Percentiles rank a stretch among this genome's conserved stretches.
Conservation (phyloP, 2,797 vertebrate species). For the Lophura swinhoii region DNA sequence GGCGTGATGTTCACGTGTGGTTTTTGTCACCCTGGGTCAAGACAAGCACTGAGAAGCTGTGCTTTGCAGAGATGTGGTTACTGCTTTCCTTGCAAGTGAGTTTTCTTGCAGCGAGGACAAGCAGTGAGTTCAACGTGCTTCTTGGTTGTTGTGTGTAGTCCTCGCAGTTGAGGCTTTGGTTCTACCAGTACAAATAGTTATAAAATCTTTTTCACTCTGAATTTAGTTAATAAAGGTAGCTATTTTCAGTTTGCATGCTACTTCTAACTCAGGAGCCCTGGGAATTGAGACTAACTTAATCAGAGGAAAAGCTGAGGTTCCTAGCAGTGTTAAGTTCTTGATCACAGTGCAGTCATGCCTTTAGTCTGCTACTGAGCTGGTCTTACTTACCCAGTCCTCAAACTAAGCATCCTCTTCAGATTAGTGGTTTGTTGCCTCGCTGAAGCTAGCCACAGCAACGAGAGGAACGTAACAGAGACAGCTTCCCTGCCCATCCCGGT, state of each 20-base stretch:
- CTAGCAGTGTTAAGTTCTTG: background rate
- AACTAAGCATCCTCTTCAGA: background rate
- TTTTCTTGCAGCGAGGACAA: rapidly evolving
- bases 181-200: background rate
- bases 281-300: background rate
- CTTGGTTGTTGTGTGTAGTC: background rate
- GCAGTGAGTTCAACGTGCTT: background rate
- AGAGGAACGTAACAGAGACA: rapidly evolving
- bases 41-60: rapidly evolving
- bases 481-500: rapidly evolving
- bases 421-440: rapidly evolving
- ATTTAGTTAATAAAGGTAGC: background rate
- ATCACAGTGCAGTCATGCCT: rapidly evolving
- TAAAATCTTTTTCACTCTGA: background rate
- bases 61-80: rapidly evolving
- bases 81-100: rapidly evolving
- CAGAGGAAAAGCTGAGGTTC: background rate
- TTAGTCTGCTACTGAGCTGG: rapidly evolving
- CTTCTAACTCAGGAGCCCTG: background rate
- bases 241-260: background rate
- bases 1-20: rapidly evolving
- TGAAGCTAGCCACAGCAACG: rapidly evolving
- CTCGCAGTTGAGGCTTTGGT: rapidly evolving
- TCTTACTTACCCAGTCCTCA: background rate
- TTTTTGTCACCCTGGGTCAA: background rate